A percentile compares a stretch with the other conserved stretches of the same genome.
Conservation (phyloP, 2,113 vertebrate genomes). For the Trinectes maculatus region DNA sequence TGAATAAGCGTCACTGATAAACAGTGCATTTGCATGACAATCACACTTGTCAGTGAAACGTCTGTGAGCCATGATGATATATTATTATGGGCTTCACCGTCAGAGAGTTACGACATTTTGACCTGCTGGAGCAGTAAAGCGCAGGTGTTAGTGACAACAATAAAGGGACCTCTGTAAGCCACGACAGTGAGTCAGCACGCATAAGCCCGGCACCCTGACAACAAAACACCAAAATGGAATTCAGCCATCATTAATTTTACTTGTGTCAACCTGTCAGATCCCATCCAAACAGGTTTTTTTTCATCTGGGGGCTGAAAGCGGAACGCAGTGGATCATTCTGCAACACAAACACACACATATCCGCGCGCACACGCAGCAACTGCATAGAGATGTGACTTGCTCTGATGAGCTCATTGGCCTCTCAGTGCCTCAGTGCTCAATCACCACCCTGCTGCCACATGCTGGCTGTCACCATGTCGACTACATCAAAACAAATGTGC, state of each 20-base stretch:
- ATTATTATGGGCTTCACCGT: neutral
- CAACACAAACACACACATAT: neutral
- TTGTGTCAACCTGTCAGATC: constrained; percentile 1
- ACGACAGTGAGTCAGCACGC: neutral
- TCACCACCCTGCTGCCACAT: constrained; percentile 7
- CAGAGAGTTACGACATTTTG: neutral
- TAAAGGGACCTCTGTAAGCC: neutral
- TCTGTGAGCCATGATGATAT: neutral
- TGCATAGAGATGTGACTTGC: constrained; percentile 29
- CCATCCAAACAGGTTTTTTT: constrained; percentile 16
- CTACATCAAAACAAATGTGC: neutral
- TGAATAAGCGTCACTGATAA: too few species aligned
- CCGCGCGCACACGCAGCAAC: neutral
- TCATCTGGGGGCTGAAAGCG: constrained; percentile 1
- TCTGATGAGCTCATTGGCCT: constrained; percentile 11
- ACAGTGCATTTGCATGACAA: neutral
- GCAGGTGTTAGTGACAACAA: neutral
- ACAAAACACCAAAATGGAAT: neutral
- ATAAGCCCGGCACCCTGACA: neutral
- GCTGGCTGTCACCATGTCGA: neutral
- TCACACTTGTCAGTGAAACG: neutral
- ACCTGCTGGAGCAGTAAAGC: neutral
- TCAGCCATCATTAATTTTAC: constrained; percentile 11
- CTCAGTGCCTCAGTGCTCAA: neutral
- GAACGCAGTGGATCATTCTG: neutral